These are phyloP conservation scores for Brachyptera putata DNA, from an alignment of 2,888 invertebrate genomes.

Conservation along the genomic window DNA sequence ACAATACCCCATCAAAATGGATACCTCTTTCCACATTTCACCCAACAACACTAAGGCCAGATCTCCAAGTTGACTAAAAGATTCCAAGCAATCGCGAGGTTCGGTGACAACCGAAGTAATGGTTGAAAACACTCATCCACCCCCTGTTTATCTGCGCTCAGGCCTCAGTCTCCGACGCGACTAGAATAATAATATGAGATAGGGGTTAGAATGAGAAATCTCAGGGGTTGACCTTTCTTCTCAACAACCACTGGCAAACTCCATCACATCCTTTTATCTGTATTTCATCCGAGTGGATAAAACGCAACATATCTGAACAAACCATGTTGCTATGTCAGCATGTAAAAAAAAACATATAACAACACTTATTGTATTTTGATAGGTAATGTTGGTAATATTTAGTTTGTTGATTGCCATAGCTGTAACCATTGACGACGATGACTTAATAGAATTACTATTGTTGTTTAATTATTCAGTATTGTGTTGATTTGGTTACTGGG, in stretches of 20 bases:
- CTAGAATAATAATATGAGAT: not conserved
- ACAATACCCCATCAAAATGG: no score
- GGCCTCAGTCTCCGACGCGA: not conserved
- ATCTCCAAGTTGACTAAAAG: no score
- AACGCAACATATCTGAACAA: not conserved
- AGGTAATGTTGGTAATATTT: not conserved
- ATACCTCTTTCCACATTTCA: no score
- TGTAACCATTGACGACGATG: not conserved
- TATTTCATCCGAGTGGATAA: not conserved
- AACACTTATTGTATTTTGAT: no score
- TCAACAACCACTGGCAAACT: no score
- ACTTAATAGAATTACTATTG: not conserved
- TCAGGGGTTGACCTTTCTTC: slow-evolving; percentile 2
- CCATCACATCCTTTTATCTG: not conserved
- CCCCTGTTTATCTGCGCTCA: slow-evolving; percentile 11
- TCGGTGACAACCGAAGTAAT: no score
- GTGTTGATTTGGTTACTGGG: slow-evolving; percentile 9
- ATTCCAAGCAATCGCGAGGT: no score
- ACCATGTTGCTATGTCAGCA: no score
- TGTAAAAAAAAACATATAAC: no score
- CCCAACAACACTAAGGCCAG: no score
- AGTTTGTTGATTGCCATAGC: not conserved
- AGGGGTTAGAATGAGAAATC: slow-evolving; percentile 5
- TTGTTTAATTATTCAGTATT: slow-evolving; percentile 13
- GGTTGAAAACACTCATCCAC: slow-evolving; percentile 19